Evolutionary conservation across 2,888 invertebrate genomes (phyloP).

Genomic region (Nymphalis c-album): DNA sequence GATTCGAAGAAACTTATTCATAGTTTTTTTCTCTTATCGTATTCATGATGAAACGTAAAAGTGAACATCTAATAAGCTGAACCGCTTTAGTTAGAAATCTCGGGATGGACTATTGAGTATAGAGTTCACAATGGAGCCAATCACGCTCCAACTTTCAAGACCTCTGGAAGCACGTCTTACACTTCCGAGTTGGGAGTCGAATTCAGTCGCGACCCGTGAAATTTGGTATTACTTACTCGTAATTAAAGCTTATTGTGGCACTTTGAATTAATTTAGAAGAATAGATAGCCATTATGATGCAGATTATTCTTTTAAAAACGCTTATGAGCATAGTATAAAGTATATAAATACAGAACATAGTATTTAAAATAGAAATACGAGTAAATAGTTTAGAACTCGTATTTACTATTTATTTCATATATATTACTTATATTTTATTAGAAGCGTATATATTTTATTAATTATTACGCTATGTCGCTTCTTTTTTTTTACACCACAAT

Average conservation of each 20-base stretch:
- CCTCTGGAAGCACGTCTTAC: slow-evolving; percentile 66
- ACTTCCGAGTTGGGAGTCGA: slow-evolving; percentile 44
- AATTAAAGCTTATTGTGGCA: slow-evolving; percentile 32
- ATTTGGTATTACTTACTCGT: slow-evolving; percentile 34
- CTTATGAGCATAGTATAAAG: too few species aligned
- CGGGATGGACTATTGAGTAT: slow-evolving; percentile 64
- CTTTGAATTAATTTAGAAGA: slow-evolving; percentile 3
- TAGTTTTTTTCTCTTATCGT: background rate
- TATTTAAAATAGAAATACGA: too few species aligned
- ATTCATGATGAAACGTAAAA: slow-evolving; percentile 19
- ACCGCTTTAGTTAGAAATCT: slow-evolving; percentile 56
- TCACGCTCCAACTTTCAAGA: slow-evolving; percentile 69
- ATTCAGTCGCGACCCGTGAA: slow-evolving; percentile 34
- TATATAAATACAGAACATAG: too few species aligned
- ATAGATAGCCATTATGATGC: too few species aligned
- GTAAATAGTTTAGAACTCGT: too few species aligned
- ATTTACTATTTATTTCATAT: too few species aligned
- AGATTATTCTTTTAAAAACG: too few species aligned
- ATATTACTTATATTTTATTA: too few species aligned
- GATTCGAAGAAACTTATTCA: background rate
- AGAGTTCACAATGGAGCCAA: slow-evolving; percentile 72
- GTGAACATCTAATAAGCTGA: slow-evolving; percentile 30
- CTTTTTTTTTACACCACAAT: too few species aligned
- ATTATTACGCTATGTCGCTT: too few species aligned
- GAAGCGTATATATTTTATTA: too few species aligned